Conservation (phyloP, 1,140 invertebrate genomes). For the Monochamus saltuarius region DNA sequence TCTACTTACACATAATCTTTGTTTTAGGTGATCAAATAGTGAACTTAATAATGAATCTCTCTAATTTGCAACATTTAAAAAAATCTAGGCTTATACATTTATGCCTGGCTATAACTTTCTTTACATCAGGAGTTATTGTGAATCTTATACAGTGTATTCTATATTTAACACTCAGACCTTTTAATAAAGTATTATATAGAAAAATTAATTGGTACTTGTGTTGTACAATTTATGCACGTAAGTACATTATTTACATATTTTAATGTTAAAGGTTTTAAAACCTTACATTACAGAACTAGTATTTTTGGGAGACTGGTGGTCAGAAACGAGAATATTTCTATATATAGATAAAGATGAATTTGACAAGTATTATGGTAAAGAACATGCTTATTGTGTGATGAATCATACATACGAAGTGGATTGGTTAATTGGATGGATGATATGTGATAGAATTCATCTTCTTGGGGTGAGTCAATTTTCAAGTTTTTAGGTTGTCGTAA, state of each 20-base stretch:
- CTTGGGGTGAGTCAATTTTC: conserved; percentile 68
- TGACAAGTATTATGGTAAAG: conserved; percentile 78
- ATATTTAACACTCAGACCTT: conserved; percentile 72
- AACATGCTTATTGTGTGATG: conserved; percentile 89
- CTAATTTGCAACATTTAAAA: conserved; percentile 55
- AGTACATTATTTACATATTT: conserved; percentile 57
- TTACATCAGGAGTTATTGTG: conserved; percentile 84
- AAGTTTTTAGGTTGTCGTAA: not conserved
- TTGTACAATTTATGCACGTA: conserved; percentile 88
- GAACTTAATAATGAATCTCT: conserved; percentile 18
- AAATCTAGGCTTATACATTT: conserved; percentile 69
- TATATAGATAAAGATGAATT: conserved; percentile 80
- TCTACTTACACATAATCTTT: too few species aligned
- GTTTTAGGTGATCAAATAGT: too few species aligned
- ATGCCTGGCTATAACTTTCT: conserved; percentile 84
- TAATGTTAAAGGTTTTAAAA: conserved; percentile 24
- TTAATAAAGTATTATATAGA: conserved; percentile 76
- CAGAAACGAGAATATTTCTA: conserved; percentile 69
- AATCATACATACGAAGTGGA: conserved; percentile 96
- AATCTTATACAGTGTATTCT: conserved; percentile 79
- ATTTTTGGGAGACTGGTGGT: conserved; percentile 93
- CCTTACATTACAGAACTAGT: conserved; percentile 72
- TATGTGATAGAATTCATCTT: conserved; percentile 73
- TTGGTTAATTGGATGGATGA: conserved; percentile 89
- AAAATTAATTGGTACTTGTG: conserved; percentile 90